Evolutionary conservation across 2,888 invertebrate genomes (phyloP), one percentile per base, ranked within the genome.

Genomic region (Chaetogeoica ovagalla): DNA sequence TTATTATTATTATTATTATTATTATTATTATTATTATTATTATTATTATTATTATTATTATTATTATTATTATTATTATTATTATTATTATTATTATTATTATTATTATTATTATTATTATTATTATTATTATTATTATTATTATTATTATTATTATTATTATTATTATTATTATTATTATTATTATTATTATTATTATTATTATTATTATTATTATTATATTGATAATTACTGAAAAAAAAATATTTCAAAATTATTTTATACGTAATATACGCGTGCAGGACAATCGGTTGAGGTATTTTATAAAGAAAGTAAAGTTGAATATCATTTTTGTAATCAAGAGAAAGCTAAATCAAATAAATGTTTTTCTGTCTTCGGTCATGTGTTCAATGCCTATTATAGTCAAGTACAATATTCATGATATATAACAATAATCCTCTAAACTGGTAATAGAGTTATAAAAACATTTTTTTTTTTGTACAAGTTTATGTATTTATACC

Each of bases 321-420:
- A 66, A 57, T 17, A 65, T 9, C 39, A 23, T 13, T 57, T 21
- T 55, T 37, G 21, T 15, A 21, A n/a, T 57, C 65, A 19, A 59
- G 75, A 66, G 65, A 75, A 75, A 75, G 75, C 75, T 75, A 17
- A 66, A 59, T 75, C 8, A 66, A 65, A 43, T 66, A 39, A 66
- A 59, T 23, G 15, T 15, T 43, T 57, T 57, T 43, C 13, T 43
- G 57, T 17, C 57, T 66, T 23, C 15, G 15, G 8, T 75, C 43
- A 43, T 57, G 23, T 55, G 39, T 30, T 39, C 19, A 13, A 3
- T 37, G 15, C 7, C 8, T 6, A 30, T 13, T 60, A 60, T 8
- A 5, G 17, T 37, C 4, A 13, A 17, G n/a, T 70, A 57, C 23
- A 57, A 39, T 70, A 70, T 39, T n/a, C 17, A n/a, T n/a, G 2